Percentiles rank a stretch among this genome's conserved stretches.
These are phyloP conservation scores for Dicycla oo DNA, from an alignment of 2,888 invertebrate genomes.

Conservation along the genomic window DNA sequence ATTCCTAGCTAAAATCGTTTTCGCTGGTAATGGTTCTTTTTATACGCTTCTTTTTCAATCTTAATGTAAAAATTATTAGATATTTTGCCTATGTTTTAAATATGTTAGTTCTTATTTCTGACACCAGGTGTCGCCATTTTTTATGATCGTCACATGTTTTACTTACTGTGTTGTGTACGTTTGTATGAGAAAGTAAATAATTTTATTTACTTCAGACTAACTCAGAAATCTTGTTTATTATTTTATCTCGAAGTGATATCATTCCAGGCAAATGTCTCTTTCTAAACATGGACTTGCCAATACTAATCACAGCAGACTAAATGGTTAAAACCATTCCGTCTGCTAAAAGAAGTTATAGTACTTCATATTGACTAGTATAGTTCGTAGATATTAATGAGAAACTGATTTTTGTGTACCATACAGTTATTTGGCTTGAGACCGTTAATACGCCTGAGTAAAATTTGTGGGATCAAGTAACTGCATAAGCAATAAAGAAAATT, in stretches of 20 bases:
- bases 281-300: neutral
- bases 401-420: neutral
- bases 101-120: neutral
- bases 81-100: neutral
- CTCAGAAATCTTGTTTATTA: neutral
- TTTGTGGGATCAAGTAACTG: neutral
- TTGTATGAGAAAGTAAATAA: neutral
- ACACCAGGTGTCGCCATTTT: neutral
- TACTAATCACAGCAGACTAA: neutral
- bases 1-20: neutral
- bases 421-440: neutral
- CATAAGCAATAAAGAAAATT: neutral
- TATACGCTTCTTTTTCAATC: neutral
- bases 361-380: no score
- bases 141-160: neutral
- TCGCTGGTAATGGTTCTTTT: neutral
- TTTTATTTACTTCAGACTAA: neutral
- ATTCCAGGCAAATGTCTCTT: neutral
- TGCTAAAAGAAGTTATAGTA: neutral
- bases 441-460: neutral
- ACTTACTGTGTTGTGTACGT: neutral
- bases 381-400: neutral
- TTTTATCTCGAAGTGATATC: neutral
- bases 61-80: no score
- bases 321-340: neutral